A percentile compares a stretch with the other conserved stretches of the same genome.
Conservation (phyloP, 2,888 invertebrate genomes). For the Syrphus vitripennis region DNA sequence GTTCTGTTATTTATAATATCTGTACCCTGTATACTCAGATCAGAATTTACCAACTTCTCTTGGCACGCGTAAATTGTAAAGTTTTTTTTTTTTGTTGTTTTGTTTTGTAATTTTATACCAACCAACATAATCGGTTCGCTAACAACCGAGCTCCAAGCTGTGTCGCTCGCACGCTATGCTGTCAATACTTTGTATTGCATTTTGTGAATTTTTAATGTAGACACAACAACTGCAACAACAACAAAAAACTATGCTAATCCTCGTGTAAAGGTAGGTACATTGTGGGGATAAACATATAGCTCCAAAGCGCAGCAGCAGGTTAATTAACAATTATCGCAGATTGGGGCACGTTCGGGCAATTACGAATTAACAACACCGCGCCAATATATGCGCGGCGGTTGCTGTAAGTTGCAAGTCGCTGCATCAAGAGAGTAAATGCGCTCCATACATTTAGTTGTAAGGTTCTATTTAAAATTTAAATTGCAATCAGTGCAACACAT, state of each 20-base stretch:
- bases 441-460: slow-evolving; percentile 2
- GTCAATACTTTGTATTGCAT: slow-evolving; percentile 16
- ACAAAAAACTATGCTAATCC: slow-evolving; percentile 42
- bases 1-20: background rate
- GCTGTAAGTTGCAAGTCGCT: background rate
- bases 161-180: slow-evolving; percentile 16
- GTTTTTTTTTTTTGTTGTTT: background rate
- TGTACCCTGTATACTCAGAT: too few relatives aligned
- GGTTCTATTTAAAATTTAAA: slow-evolving; percentile 49
- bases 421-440: background rate
- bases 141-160: background rate
- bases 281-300: slow-evolving; percentile 25
- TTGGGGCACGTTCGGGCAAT: slow-evolving; percentile 44
- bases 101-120: too few relatives aligned
- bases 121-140: slow-evolving; percentile 15
- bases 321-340: slow-evolving; percentile 59
- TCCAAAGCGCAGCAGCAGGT: slow-evolving; percentile 36
- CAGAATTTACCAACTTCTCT: background rate
- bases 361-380: slow-evolving; percentile 35
- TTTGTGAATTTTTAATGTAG: background rate
- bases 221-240: background rate
- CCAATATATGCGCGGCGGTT: background rate
- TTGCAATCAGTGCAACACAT: slow-evolving; percentile 27
- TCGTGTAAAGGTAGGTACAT: slow-evolving; percentile 22
- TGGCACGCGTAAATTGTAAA: background rate